A percentile compares a stretch with the other conserved stretches of the same genome.
Conservation (phyloP, 2,113 vertebrate species). For the Balaeniceps rex region DNA sequence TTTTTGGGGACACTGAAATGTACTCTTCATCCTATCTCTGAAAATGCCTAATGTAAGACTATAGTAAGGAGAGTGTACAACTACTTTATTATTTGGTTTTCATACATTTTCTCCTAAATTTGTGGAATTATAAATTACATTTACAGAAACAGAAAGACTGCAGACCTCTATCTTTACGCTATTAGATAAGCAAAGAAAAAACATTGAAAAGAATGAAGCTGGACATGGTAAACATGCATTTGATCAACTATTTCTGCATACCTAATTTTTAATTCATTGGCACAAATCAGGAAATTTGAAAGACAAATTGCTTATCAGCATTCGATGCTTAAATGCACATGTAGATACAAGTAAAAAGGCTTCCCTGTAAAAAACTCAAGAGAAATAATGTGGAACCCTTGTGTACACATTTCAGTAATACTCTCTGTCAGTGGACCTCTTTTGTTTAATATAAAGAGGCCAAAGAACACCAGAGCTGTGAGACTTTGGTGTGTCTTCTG, state of each 20-base stretch:
- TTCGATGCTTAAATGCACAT: neutral
- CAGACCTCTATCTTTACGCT: neutral
- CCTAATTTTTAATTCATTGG: neutral
- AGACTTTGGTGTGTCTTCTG: neutral
- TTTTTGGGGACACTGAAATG: neutral
- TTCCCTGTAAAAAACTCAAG: neutral
- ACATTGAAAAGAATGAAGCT: neutral
- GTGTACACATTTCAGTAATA: neutral
- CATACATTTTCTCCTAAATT: neutral
- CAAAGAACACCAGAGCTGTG: neutral
- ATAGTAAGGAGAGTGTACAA: neutral
- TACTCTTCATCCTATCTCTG: neutral
- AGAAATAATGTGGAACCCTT: neutral
- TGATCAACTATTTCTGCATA: neutral
- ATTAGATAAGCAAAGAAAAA: neutral
- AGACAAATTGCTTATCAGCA: neutral
- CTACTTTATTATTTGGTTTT: neutral
- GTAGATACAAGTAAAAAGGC: neutral
- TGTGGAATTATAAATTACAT: neutral
- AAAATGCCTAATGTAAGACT: neutral
- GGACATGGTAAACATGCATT: neutral
- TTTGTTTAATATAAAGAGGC: neutral
- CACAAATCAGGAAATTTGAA: neutral
- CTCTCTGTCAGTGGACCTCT: neutral
- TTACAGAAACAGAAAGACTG: neutral